Evolutionary conservation across 1,140 invertebrate species (phyloP), one percentile per base, ranked within the genome.

Genomic region (Ridgeia piscesae): DNA sequence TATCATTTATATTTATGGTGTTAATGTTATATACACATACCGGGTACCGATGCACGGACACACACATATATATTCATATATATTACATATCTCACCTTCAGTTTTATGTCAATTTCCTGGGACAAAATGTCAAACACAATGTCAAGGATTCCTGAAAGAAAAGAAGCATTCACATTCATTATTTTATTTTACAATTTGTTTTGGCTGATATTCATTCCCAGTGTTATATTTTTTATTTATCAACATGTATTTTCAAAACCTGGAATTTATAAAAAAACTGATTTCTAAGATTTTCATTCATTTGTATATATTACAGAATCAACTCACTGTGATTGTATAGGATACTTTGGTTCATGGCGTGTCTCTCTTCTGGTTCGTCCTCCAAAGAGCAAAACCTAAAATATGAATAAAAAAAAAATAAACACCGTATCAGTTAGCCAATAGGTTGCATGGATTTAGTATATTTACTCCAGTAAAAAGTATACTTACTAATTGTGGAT

Each of bases 331-430:
- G 95, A 89, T 95, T 96, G 34, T 95, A 95, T 93, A 96, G 94
- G 14, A 96, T 95, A 92, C 95, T 95, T 91, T 96, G 95, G 92
- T 96, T 96, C 95, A 96, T 96, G 88, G 93, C 93, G 91, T 94
- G 93, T 50, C 93, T 95, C 92, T 96, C 95, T 34, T 48, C 88
- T 48, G 91, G 89, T 34, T 92, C 92, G 88, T 93, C 35, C 91
- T 92, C 91, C 48, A 92, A 33, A 31, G 77, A 88, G 89, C 91
- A 92, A 33, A 27, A 88, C 58, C 93, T 93, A 48, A 35, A 93
- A 77, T n/a, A 91, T 48, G 31, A 17, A 91, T 58, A 27, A 42
- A 9, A 91, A 6, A 9, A 35, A 34, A 4, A 4, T 21, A 14
- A 90, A 77, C 8, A 77, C 58, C 11, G n/a, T 77, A 21, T 77